Evolutionary conservation across 2,888 invertebrate genomes (phyloP).

Genomic region (Neoaliturus tenellus): DNA sequence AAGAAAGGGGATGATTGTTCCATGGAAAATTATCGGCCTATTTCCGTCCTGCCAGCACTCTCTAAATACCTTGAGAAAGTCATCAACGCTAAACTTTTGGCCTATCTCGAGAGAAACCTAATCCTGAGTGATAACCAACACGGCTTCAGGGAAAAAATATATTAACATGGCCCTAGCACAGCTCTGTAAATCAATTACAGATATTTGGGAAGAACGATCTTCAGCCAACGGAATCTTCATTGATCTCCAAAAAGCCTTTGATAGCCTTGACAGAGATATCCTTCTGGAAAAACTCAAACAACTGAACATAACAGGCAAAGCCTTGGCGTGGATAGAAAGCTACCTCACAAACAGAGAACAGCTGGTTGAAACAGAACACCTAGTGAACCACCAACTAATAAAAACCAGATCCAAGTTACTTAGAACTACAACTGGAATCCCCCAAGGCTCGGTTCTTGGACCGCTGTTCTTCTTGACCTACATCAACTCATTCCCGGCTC

Average conservation of each 20-base stretch:
- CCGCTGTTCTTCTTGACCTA: not conserved
- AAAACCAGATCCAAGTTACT: not conserved
- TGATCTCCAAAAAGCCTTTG: slow-evolving; percentile 17
- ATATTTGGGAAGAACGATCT: not conserved
- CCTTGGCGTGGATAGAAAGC: not conserved
- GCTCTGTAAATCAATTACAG: not conserved
- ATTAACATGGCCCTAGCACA: not conserved
- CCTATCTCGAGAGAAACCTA: not conserved
- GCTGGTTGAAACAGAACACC: not conserved
- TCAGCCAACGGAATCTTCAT: not conserved
- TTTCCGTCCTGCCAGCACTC: not conserved
- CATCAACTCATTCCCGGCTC: not conserved
- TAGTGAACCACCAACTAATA: not conserved
- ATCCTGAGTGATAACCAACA: not conserved
- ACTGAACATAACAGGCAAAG: not conserved
- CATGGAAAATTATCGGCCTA: not conserved
- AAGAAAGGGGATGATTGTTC: not conserved
- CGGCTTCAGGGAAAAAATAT: not conserved
- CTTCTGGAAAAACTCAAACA: not conserved
- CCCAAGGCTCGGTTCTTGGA: slow-evolving; percentile 19
- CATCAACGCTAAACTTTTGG: not conserved
- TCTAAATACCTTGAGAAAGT: not conserved
- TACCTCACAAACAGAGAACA: slow-evolving; percentile 9
- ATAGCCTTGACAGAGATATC: slow-evolving; percentile 10
- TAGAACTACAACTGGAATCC: not conserved